These are phyloP conservation scores for Agapornis canus DNA, from an alignment of 2,797 vertebrate species.

Conservation along the genomic window DNA sequence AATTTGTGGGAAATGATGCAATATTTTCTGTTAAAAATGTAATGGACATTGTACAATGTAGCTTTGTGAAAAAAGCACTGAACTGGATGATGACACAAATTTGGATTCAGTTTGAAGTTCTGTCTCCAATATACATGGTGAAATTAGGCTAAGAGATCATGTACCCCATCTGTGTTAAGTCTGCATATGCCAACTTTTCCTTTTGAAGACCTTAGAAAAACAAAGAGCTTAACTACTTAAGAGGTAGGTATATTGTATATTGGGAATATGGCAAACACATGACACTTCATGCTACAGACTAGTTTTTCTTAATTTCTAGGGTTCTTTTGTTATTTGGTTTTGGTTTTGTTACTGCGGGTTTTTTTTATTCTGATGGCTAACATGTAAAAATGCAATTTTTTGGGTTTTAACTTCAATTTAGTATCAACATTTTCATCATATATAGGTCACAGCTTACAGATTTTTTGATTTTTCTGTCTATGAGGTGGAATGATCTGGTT, in stretches of 20 bases:
- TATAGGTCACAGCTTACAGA: background rate
- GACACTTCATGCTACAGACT: background rate
- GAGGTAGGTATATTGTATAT: background rate
- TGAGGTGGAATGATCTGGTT: background rate
- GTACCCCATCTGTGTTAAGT: background rate
- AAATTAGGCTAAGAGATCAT: background rate
- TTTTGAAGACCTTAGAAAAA: background rate
- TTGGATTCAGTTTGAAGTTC: background rate
- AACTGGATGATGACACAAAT: background rate
- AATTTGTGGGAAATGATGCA: background rate
- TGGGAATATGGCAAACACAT: background rate
- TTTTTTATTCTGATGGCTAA: background rate
- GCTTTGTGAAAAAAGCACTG: background rate
- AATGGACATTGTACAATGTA: no score
- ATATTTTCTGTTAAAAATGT: background rate
- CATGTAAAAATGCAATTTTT: background rate
- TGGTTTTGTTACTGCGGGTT: rapidly evolving
- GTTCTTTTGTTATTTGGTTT: background rate
- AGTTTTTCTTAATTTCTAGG: background rate
- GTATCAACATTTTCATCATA: background rate
- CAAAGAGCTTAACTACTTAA: background rate
- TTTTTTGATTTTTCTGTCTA: background rate
- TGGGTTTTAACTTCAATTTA: background rate
- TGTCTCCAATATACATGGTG: background rate
- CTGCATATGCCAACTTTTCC: background rate